phyloP scores from a whole-genome alignment of 2,888 invertebrate genomes.

The Crematogaster levior region DNA sequence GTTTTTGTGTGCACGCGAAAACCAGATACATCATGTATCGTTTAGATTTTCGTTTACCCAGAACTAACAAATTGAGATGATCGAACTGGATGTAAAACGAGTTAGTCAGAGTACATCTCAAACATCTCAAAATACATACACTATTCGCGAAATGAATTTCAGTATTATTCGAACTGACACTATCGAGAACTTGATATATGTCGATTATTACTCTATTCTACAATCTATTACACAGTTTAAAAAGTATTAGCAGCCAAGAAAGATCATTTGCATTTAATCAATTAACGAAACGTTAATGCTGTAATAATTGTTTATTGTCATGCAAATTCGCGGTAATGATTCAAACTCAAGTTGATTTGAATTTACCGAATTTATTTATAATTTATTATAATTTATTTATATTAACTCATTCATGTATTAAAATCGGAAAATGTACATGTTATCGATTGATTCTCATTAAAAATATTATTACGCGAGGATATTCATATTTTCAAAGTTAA shows the following conservation, averaged over 20 bases:
- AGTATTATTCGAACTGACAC: slow-evolving; percentile 31
- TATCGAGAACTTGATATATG: slow-evolving; percentile 58
- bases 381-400: too few relatives aligned
- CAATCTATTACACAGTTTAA: slow-evolving; percentile 9
- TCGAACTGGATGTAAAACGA: background rate
- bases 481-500: background rate
- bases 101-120: background rate
- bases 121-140: slow-evolving; percentile 11
- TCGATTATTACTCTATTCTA: slow-evolving; percentile 26
- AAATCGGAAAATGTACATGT: background rate
- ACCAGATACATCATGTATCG: background rate
- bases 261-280: slow-evolving; percentile 14
- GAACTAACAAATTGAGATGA: background rate
- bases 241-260: slow-evolving; percentile 43
- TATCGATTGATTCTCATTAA: background rate
- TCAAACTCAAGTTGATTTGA: background rate
- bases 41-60: background rate
- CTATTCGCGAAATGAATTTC: background rate
- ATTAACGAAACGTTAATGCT: slow-evolving; percentile 24
- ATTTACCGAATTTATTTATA: too few relatives aligned
- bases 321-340: slow-evolving; percentile 50
- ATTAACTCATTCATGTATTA: background rate
- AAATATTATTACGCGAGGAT: background rate
- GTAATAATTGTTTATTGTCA: slow-evolving; percentile 59
- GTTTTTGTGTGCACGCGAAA: background rate